Evolutionary conservation across 35 echinoderm and acorn worm species (phyloP).

Genomic region (Lytechinus variegatus): DNA sequence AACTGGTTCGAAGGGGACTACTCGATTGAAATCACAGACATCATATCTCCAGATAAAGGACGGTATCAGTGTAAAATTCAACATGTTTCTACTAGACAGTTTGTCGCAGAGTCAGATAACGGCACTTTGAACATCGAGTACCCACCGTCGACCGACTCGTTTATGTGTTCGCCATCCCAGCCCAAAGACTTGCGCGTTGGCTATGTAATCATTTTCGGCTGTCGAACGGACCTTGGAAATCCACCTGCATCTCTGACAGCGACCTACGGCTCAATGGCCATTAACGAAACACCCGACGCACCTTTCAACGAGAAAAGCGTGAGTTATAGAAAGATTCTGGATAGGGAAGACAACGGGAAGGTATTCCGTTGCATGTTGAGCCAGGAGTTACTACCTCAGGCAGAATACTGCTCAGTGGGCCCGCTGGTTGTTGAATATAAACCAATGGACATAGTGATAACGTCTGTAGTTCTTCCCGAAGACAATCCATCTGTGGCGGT

Average conservation of each 20-base stretch:
- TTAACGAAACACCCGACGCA: not conserved
- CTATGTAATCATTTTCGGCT: not conserved
- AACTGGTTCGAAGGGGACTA: conserved; percentile 16
- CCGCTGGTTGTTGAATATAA: not conserved
- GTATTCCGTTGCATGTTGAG: not conserved
- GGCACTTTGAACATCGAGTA: conserved; percentile 22
- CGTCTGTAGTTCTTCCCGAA: not conserved
- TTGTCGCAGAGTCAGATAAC: not conserved
- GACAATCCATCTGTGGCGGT: too few relatives aligned
- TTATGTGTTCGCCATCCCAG: not conserved
- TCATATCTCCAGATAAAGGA: not conserved
- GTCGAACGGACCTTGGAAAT: not conserved
- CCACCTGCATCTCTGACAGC: not conserved
- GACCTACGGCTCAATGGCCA: not conserved
- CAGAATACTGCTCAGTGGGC: not conserved
- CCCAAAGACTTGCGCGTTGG: not conserved
- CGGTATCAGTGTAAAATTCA: not conserved
- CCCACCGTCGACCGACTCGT: not conserved
- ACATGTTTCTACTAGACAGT: too few relatives aligned
- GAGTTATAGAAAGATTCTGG: not conserved
- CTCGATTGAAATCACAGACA: not conserved
- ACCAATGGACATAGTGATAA: conserved; percentile 7
- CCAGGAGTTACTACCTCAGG: not conserved
- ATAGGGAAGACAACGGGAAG: conserved; percentile 40
- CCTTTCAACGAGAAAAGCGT: not conserved